These are phyloP conservation scores for Platichthys stellatus DNA, from an alignment of 2,113 vertebrate species.

Conservation along the genomic window DNA sequence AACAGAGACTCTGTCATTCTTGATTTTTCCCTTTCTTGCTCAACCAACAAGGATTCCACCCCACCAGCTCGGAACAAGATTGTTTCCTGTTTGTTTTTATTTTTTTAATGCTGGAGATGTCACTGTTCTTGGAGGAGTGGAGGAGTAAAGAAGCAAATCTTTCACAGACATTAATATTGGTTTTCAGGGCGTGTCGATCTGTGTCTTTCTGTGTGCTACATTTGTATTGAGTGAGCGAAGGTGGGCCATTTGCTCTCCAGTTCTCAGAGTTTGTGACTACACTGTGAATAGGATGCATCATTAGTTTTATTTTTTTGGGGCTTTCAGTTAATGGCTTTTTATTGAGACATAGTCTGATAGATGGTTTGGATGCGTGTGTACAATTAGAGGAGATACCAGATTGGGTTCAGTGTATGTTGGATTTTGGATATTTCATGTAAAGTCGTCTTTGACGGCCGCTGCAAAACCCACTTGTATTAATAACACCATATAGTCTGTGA, in stretches of 20 bases:
- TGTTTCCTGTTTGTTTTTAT: constrained; percentile 67
- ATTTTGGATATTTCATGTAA: constrained; percentile 30
- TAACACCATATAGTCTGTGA: not conserved
- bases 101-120: constrained; percentile 50
- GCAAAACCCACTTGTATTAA: constrained; percentile 20
- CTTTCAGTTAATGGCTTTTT: constrained; percentile 52
- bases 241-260: constrained; percentile 11
- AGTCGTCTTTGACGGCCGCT: not conserved
- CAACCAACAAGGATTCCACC: constrained; percentile 62
- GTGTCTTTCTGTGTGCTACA: constrained; percentile 21
- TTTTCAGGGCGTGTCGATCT: constrained; percentile 27
- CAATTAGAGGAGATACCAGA: constrained; percentile 23
- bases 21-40: constrained; percentile 37
- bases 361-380: constrained; percentile 31
- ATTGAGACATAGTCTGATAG: constrained; percentile 11
- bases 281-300: constrained; percentile 56
- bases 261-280: constrained; percentile 43
- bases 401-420: constrained; percentile 20
- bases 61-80: constrained; percentile 72
- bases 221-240: constrained; percentile 34
- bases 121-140: constrained; percentile 12
- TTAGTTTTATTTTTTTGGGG: constrained; percentile 38
- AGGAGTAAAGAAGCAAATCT: not conserved
- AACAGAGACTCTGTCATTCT: constrained; percentile 63
- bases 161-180: constrained; percentile 9